Conservation (phyloP, 1,140 invertebrate genomes). For the Belonocnema kinseyi region DNA sequence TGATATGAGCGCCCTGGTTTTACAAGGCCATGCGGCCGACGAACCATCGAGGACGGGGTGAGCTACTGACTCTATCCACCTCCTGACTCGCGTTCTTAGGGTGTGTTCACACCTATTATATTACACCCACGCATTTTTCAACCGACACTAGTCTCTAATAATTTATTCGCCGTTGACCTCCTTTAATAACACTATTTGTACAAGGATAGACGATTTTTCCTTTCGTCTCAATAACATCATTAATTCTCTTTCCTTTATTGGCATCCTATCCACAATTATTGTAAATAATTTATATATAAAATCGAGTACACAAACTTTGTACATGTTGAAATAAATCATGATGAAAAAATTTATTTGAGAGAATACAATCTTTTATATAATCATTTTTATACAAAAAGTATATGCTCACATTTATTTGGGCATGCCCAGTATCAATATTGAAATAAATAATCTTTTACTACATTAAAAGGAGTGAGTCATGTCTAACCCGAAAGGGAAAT, state of each 20-base stretch:
- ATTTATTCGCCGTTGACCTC: constrained; percentile 63
- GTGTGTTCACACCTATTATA: constrained; percentile 59
- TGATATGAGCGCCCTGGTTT: constrained; percentile 64
- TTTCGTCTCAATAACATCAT: not conserved
- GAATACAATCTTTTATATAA: no score
- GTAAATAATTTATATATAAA: no score
- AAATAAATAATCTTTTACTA: no score
- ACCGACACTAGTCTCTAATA: constrained; percentile 53
- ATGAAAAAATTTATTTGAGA: no score
- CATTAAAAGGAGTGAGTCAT: no score
- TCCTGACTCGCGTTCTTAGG: constrained; percentile 58
- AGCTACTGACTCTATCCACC: constrained; percentile 64
- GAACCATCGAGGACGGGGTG: constrained; percentile 74
- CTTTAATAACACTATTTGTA: constrained; percentile 47
- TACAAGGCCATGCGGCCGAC: constrained; percentile 71
- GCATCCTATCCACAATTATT: no score
- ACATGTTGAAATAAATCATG: no score
- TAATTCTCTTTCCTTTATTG: not conserved
- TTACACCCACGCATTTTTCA: constrained; percentile 49
- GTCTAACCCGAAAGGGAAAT: no score
- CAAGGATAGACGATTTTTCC: constrained; percentile 1
- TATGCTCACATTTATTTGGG: no score
- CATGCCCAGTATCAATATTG: no score
- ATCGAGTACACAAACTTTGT: no score
- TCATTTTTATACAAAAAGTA: no score